Base-by-base conservation (phyloP, 2,888 invertebrate species). In the Chalcosyrphus nemorum region DNA sequence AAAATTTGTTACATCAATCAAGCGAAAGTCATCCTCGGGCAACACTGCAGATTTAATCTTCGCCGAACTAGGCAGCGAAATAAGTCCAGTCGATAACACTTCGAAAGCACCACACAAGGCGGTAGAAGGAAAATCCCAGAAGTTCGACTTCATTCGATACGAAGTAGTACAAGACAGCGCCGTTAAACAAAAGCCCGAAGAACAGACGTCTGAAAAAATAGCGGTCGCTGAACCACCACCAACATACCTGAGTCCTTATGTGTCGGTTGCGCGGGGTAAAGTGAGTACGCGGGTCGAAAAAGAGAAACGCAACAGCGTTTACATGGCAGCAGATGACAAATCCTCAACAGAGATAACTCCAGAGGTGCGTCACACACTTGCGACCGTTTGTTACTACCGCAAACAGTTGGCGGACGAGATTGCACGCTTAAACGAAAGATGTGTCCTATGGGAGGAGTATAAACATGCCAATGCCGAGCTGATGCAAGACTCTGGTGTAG, bases 241-340 rank as follows among this genome's bases (percentile, higher is more conserved):
- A 0, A 90, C 89, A 54, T 90, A 90, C 74, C 56, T 90, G 2
- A 90, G 90, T 74, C 91, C 94, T 0, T 93, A 92, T 87, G 92
- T 94, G 0, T 93, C 93, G 1, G 90, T 92, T 1, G 92, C 92
- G 15, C 91, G 93, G 4, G 94, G 94, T 0, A 94, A 94, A 87
- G 91, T 89, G 0, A 93, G 91, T 70, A 92, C 92, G 0, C 90
- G 92, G 29, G 91, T 91, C 29, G 94, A 94, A 86, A 90, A 76
- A 1, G 88, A 88, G 29, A 89, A 88, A 32, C 89, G 92, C 0
- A 88, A 90, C 29, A 90, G 89, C 43, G 86, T 89, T 52, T 90
- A 90, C 71, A 75, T 89, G 59, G 86, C 81, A 15, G 41, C 56
- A 4, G 86, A 82, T 5, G 65, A 47, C 17, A n/a, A n/a, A n/a